Percentiles rank a stretch among this genome's conserved stretches.
Evolutionary conservation across 92 coral and sea anemone species (phyloP).

Genomic region (Heteractis magnifica): DNA sequence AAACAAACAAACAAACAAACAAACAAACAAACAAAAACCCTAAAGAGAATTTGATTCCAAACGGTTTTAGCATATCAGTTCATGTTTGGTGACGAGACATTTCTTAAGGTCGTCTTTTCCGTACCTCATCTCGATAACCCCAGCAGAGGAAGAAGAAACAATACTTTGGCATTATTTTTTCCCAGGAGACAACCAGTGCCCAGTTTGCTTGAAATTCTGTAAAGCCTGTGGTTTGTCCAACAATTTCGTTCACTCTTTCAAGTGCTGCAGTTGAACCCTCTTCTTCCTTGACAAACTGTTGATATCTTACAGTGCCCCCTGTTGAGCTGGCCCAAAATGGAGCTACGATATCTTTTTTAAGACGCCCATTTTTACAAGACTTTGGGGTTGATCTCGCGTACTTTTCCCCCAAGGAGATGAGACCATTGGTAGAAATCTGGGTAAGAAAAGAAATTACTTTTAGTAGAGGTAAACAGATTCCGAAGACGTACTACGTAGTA

Average conservation of each 20-base stretch:
- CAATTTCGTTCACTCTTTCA: conserved; percentile 27
- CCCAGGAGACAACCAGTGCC: conserved; percentile 55
- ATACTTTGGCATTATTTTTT: conserved; percentile 29
- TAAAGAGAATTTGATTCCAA: no score
- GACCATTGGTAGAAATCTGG: conserved; percentile 50
- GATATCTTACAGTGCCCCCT: background rate
- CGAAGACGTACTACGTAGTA: no score
- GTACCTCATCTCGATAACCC: conserved; percentile 5
- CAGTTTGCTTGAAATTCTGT: conserved; percentile 37
- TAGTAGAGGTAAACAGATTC: background rate
- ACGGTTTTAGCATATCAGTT: no score
- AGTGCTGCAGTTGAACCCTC: conserved; percentile 7
- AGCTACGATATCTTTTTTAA: conserved; percentile 29
- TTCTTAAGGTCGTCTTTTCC: background rate
- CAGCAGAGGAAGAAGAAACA: background rate
- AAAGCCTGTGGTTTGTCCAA: conserved; percentile 35
- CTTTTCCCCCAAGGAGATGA: conserved; percentile 37
- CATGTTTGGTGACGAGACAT: no score
- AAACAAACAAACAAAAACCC: no score
- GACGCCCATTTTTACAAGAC: background rate
- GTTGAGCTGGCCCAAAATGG: conserved; percentile 47
- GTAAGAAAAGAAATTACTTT: background rate
- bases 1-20: no score
- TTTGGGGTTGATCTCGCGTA: conserved; percentile 41
- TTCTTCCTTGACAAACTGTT: conserved; percentile 17